phyloP scores from a whole-genome alignment of 2,797 vertebrate species.

The Syncerus caffer region DNA sequence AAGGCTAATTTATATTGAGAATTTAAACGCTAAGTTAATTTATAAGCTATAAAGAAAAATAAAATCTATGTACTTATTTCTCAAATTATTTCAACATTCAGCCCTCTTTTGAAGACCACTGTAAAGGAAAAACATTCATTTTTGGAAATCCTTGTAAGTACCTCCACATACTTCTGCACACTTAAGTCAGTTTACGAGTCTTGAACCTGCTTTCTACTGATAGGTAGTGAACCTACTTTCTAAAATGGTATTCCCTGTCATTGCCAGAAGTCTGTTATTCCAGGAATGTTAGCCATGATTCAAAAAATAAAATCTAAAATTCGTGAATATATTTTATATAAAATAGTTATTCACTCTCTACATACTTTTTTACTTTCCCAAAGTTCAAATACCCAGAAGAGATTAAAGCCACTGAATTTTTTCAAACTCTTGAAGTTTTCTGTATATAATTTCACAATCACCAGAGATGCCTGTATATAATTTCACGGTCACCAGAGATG shows the following conservation, averaged over 20 bases:
- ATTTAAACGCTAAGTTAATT: background rate
- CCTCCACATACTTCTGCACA: background rate
- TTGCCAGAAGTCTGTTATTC: background rate
- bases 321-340: background rate
- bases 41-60: background rate
- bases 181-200: background rate
- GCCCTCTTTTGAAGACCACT: background rate
- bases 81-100: constrained; percentile 20
- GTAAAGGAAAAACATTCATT: background rate
- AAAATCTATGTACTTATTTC: background rate
- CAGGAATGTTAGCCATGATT: background rate
- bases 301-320: background rate
- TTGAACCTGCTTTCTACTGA: background rate
- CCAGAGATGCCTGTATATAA: background rate
- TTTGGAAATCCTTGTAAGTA: background rate
- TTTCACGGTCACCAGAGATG: background rate
- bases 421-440: background rate
- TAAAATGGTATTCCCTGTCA: background rate
- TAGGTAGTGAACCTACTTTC: background rate
- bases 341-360: background rate
- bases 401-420: background rate
- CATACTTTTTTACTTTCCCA: background rate
- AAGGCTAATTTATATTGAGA: background rate
- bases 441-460: background rate
- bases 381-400: background rate